Evolutionary conservation across 2,113 vertebrate genomes (phyloP), one percentile per base, ranked within the genome.

Genomic region (Corythaeola cristata): DNA sequence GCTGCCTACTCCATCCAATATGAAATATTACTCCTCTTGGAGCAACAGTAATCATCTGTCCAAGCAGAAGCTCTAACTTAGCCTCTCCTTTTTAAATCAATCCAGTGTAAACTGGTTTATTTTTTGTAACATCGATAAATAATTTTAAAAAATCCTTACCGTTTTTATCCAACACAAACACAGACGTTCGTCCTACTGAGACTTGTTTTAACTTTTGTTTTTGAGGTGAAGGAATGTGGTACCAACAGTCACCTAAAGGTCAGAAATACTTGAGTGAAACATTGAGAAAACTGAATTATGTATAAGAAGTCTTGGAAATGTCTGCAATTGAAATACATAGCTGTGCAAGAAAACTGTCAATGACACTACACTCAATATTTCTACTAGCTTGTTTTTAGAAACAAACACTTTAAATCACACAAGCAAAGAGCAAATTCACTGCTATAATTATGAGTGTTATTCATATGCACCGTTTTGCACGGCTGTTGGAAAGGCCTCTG

Each of bases 121-220:
- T 73, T 78, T 68, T 30, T 84, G 32, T 68, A 74, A 73, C 32
- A n/a, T 2, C 56, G 44, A 37, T 21, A 55, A 67, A 27, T 15
- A 23, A 6, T 6, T 76, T 58, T 72, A 5, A 19, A 7, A 63
- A 59, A 37, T 50, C 72, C 97, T 98, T 97, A 99, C 99, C 98
- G 1, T 99, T 99, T 93, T 99, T 99, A 92, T 99, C 99, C 56
- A 99, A 97, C 18, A 98, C 95, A 45, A 97, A 99, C 52, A 99
- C 98, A 0, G 99, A 99, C 0, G 99, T 99, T 96, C 98, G 98
- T 26, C 99, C 99, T 6, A 99, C 99, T 3, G 99, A 99, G 68
- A 99, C 99, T 95, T 99, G 99, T 87, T 98, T 98, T 69, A 99
- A 90, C 96, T 99, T 99, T 96, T 99, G 99, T 41, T 99, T 99